These are phyloP conservation scores for Melanostoma mellinum DNA, from an alignment of 2,888 invertebrate species.

Conservation along the genomic window DNA sequence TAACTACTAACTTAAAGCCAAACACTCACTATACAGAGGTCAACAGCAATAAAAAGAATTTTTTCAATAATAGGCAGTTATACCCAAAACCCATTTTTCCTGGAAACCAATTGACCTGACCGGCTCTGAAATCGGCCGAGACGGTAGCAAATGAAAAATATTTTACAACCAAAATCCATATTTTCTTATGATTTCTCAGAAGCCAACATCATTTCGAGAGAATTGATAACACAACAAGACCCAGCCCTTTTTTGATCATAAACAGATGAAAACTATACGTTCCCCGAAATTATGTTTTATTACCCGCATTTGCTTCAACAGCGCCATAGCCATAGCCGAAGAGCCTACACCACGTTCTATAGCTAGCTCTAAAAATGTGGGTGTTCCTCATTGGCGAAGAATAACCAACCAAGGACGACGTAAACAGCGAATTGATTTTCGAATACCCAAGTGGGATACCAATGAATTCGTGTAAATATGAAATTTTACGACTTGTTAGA, in stretches of 20 bases:
- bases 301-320: constrained; percentile 39
- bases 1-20: no score
- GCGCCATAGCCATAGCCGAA: constrained; percentile 6
- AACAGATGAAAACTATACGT: constrained; percentile 46
- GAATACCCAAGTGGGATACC: constrained; percentile 56
- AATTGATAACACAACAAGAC: constrained; percentile 37
- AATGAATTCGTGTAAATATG: constrained; percentile 70
- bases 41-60: no score
- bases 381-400: constrained; percentile 44
- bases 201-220: constrained; percentile 26
- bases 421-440: constrained; percentile 61
- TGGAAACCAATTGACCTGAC: no score
- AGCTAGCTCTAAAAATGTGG: constrained; percentile 35
- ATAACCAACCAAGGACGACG: constrained; percentile 14
- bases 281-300: constrained; percentile 67
- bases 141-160: constrained; percentile 37
- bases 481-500: constrained; percentile 73
- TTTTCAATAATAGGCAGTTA: no score
- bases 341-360: constrained; percentile 23
- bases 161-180: background rate
- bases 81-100: no score
- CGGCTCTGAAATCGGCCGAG: background rate
- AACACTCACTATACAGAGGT: no score
- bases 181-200: constrained; percentile 55
- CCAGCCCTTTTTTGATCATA: constrained; percentile 28